Evolutionary conservation across 2,113 vertebrate genomes (phyloP), one percentile per base, ranked within the genome.

Genomic region (Zosterops japonicus): DNA sequence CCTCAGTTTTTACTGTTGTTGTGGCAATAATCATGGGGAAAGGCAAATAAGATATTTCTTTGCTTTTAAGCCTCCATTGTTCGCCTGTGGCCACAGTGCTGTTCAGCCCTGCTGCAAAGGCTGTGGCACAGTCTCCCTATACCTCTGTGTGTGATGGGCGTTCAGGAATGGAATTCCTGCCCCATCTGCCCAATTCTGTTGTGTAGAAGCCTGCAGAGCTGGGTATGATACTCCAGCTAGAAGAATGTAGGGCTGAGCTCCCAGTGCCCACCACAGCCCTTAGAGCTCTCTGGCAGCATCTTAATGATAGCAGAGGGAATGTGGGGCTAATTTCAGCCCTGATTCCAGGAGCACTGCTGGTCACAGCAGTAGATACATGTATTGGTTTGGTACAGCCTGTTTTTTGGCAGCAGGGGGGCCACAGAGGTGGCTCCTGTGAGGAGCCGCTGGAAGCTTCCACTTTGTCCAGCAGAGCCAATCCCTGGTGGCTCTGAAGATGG

Each of bases 261-360:
- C 49, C 41, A 5, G 14, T 13, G 14, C n/a, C 55, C 24, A 13
- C 36, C 47, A 5, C 4, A n/a, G 31, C 18, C 55, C 69, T 9
- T 2, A 2, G 59, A 41, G 25, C 4, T 86, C 28, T 31, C 61
- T 35, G 41, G 49, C 0, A 2, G 44, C 50, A 20, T 25, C 35
- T 60, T 2, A 0, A 29, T 0, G 0, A 64, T 22, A 49, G 29
- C 1, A 6, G 13, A 31, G 33, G 21, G 31, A 52, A 42, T 23
- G 10, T 29, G 28, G 47, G 47, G 18, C 46, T 47, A 21, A 44
- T 19, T 44, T 7, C 44, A 44, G 44, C 44, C 44, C 46, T 75
- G n/a, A 57, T 61, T 25, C 39, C 42, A 63, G 76, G 41, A 49
- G 44, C 44, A 24, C 35, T 92, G 46, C 47, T 4, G 0, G 29